Base-by-base conservation (phyloP, 2,888 invertebrate genomes). In the Andrena dorsata region DNA sequence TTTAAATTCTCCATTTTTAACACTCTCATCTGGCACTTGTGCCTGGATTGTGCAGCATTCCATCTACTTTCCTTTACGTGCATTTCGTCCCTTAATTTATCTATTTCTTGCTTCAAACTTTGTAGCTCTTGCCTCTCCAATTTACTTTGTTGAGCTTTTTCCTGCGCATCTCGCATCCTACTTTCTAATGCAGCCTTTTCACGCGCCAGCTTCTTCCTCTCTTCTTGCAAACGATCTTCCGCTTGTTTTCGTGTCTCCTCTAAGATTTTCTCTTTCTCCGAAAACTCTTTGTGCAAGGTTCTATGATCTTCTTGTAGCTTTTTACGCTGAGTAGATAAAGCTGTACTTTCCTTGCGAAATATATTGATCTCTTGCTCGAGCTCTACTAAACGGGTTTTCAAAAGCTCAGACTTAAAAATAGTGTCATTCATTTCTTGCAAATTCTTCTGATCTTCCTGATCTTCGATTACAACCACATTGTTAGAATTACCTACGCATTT, bases 41-140 rank as follows among this genome's bases (percentile, higher is more conserved):
- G 94, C 85, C 97, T 95, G 0, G 97, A 97, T 90, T 96, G 96
- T 0, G 95, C 95, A 0, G 97, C 95, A 5, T 96, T 96, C 90
- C 96, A 96, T 89, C 96, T 95, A 20, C 96, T 95, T 88, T 97
- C 97, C 94, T 97, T 97, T n/a, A 96, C 92, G 90, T 95, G 96
- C 23, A 96, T 94, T 85, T 97, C 96, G 83, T 96, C 96, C 92
- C 96, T 96, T 0, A 97, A 93, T 61, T 95, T 95, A 72, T 94
- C 95, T 49, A 97, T 93, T 93, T 97, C 96, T 76, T 96, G 95
- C 88, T 95, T 96, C 10, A 97, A 93, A 83, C 94, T 94, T 0
- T 95, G 93, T 13, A 97, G 95, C 93, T 97, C 97, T 90, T 96
- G 96, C 85, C 96, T 95, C 80, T 97, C 97, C 91, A 96, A 96